phyloP scores from a whole-genome alignment of 2,797 vertebrate genomes.

The Apogon talboti region DNA sequence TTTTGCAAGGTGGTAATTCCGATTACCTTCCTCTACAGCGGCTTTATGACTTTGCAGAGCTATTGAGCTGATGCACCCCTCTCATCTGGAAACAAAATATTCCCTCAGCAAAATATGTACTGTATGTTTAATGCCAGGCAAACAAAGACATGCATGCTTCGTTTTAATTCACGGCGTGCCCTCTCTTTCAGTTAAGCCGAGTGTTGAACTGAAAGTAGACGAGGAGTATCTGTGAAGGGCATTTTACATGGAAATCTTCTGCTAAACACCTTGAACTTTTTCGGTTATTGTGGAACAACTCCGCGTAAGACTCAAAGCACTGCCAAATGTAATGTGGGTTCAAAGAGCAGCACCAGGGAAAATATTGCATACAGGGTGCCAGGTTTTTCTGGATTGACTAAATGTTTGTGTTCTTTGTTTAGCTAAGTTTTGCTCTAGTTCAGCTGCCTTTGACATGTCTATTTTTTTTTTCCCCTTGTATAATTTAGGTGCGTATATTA shows the following conservation, averaged over 20 bases:
- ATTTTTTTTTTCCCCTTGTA: neutral
- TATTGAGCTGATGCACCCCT: neutral
- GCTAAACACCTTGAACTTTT: slow-evolving; percentile 26
- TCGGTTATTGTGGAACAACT: neutral
- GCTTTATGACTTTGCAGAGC: slow-evolving; percentile 22
- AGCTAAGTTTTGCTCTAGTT: slow-evolving; percentile 7
- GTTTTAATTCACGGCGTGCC: slow-evolving; percentile 18
- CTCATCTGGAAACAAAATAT: neutral
- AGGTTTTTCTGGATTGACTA: slow-evolving; percentile 27
- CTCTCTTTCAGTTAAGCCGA: slow-evolving; percentile 3
- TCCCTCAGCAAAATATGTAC: neutral
- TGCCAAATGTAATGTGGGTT: slow-evolving; percentile 16
- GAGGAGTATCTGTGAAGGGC: slow-evolving; percentile 17
- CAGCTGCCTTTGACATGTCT: slow-evolving; percentile 25
- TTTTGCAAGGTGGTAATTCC: slow-evolving; percentile 1
- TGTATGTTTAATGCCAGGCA: slow-evolving; percentile 23
- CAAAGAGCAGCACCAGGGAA: slow-evolving; percentile 12
- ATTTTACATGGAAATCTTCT: slow-evolving; percentile 29
- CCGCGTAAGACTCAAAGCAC: slow-evolving; percentile 16
- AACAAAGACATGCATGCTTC: neutral
- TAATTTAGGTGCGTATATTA: slow-evolving; percentile 1
- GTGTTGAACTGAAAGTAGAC: slow-evolving; percentile 1
- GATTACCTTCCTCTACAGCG: too few species aligned
- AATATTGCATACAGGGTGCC: neutral
- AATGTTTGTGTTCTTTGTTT: slow-evolving; percentile 16